Percentiles rank a stretch among this genome's conserved stretches.
Evolutionary conservation across 2,113 vertebrate genomes (phyloP).

Genomic region (Rostratula benghalensis): DNA sequence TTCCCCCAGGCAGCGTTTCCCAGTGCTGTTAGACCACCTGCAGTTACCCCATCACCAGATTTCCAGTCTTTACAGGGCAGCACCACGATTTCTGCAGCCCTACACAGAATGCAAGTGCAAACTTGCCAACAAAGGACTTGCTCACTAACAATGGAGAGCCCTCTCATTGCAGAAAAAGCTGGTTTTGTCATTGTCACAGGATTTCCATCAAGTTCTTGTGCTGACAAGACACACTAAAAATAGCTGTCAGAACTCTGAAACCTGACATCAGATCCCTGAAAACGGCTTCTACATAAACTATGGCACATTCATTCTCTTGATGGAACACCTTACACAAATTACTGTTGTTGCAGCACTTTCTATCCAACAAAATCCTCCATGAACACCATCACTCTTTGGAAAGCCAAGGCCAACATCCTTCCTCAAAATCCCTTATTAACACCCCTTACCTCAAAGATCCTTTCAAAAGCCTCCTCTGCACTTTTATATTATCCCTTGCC

Average conservation of each 20-base stretch:
- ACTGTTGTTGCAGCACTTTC: neutral
- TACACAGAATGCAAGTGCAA: neutral
- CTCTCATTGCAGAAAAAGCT: neutral
- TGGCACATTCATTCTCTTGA: neutral
- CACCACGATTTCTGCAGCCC: neutral
- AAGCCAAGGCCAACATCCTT: neutral
- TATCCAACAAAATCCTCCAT: neutral
- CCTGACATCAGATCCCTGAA: neutral
- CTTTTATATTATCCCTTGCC: neutral
- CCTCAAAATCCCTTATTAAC: neutral
- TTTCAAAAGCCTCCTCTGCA: neutral
- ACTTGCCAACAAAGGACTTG: neutral
- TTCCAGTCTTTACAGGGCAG: neutral
- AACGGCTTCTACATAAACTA: neutral
- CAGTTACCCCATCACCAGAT: neutral
- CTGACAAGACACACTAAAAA: constrained; percentile 23
- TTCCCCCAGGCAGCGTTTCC: neutral
- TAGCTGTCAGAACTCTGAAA: neutral
- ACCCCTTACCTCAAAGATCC: neutral
- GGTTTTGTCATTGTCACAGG: neutral
- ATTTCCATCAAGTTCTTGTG: constrained; percentile 40
- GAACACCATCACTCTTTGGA: neutral
- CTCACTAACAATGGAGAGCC: neutral
- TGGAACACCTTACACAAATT: neutral
- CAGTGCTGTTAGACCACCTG: neutral